Evolutionary conservation across 2,888 invertebrate genomes (phyloP).

Genomic region (Pyralis farinalis): DNA sequence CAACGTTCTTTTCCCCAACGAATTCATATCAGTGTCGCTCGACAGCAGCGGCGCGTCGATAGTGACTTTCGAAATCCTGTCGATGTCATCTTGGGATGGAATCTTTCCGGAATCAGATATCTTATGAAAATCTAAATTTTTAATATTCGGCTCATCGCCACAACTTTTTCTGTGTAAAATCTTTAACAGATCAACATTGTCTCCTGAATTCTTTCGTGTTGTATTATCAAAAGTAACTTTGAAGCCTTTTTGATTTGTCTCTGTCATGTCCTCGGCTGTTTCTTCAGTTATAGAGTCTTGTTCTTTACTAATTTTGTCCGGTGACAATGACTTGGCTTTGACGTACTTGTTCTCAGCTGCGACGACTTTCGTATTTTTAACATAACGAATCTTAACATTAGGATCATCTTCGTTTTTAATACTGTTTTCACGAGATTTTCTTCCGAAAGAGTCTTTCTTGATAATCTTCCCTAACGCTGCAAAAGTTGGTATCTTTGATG

Average conservation of each 20-base stretch:
- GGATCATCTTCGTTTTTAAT: slow-evolving; percentile 38
- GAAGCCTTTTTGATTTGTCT: slow-evolving; percentile 22
- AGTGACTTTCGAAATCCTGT: slow-evolving; percentile 94
- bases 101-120: slow-evolving; percentile 69
- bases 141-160: slow-evolving; percentile 64
- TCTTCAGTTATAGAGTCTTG: slow-evolving; percentile 51
- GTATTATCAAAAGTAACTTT: slow-evolving; percentile 27
- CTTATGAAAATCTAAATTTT: slow-evolving; percentile 44
- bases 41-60: slow-evolving; percentile 89
- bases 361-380: slow-evolving; percentile 57
- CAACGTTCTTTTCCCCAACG: slow-evolving; percentile 88
- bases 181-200: slow-evolving; percentile 20
- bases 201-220: slow-evolving; percentile 19
- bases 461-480: slow-evolving; percentile 74
- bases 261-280: slow-evolving; percentile 24
- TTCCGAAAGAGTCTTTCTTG: slow-evolving; percentile 69
- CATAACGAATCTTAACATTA: slow-evolving; percentile 55
- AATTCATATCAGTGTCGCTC: slow-evolving; percentile 83
- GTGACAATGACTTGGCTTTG: slow-evolving; percentile 65
- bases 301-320: slow-evolving; percentile 48
- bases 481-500: slow-evolving; percentile 74
- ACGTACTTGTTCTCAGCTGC: slow-evolving; percentile 63
- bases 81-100: slow-evolving; percentile 92
- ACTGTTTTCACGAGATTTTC: slow-evolving; percentile 48
- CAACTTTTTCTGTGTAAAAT: slow-evolving; percentile 68